Percentiles rank a stretch among this genome's conserved stretches.
phyloP scores from a whole-genome alignment of 1,140 invertebrate genomes.

The Camponotus floridanus region DNA sequence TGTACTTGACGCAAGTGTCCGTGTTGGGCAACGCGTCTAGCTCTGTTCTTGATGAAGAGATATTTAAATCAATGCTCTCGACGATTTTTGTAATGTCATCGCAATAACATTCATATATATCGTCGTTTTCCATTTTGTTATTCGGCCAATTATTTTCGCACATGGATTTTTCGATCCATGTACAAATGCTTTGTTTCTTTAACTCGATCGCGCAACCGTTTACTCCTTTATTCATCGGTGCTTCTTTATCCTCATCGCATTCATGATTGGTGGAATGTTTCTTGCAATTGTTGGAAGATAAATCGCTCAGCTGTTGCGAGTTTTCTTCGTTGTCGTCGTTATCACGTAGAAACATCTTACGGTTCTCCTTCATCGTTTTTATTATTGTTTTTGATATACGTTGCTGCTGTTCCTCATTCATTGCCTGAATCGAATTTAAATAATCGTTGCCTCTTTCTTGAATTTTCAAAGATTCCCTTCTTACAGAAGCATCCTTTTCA shows the following conservation, averaged over 20 bases:
- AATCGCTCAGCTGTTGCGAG: background rate
- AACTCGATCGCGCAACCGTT: background rate
- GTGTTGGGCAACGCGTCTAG: constrained; percentile 68
- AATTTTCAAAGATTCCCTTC: background rate
- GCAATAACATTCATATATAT: constrained; percentile 22
- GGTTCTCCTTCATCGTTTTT: background rate
- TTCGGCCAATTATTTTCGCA: background rate
- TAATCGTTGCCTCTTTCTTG: background rate
- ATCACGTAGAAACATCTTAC: constrained; percentile 9
- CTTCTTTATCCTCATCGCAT: background rate
- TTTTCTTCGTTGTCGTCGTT: background rate
- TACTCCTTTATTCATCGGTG: background rate
- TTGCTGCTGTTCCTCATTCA: background rate
- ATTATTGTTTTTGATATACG: too few relatives aligned
- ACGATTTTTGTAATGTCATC: constrained; percentile 74
- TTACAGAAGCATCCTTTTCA: background rate
- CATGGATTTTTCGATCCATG: constrained; percentile 17
- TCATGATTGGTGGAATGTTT: background rate
- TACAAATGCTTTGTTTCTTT: constrained; percentile 8
- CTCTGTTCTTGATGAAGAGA: constrained; percentile 73
- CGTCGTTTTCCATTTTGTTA: background rate
- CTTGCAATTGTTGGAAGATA: background rate
- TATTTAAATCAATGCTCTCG: constrained; percentile 76
- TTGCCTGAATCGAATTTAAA: background rate
- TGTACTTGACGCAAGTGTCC: constrained; percentile 77